Percentiles rank a stretch among this genome's conserved stretches.
These are phyloP conservation scores for Bergia sp. DNA, from an alignment of 92 coral and sea anemone species.

Conservation along the genomic window DNA sequence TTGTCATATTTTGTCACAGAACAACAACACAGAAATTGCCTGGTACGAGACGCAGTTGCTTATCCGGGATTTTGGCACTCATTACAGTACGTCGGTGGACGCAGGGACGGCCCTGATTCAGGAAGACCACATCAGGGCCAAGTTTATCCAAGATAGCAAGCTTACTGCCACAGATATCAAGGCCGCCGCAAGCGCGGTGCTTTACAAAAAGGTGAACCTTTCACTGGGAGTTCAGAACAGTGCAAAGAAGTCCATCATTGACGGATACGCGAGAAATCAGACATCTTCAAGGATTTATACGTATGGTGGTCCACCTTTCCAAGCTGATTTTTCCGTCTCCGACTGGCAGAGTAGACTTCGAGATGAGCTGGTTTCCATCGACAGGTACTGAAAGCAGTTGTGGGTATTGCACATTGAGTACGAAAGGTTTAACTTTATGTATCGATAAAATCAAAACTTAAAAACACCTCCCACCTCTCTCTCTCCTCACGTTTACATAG, in stretches of 20 bases:
- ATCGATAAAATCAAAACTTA: too few species aligned
- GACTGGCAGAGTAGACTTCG: constrained; percentile 75
- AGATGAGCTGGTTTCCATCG: constrained; percentile 76
- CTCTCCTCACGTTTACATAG: too few species aligned
- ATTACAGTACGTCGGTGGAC: constrained; percentile 80
- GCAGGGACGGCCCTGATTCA: constrained; percentile 83
- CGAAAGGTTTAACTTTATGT: too few species aligned
- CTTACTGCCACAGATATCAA: constrained; percentile 62
- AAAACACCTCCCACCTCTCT: too few species aligned
- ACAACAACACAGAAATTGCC: constrained; percentile 81
- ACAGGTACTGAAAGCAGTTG: constrained; percentile 41
- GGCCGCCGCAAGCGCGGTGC: constrained; percentile 83
- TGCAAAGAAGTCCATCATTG: constrained; percentile 53
- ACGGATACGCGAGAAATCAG: constrained; percentile 63
- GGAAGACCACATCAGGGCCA: constrained; percentile 66
- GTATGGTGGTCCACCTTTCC: constrained; percentile 81
- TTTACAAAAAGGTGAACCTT: constrained; percentile 58
- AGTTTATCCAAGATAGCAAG: constrained; percentile 50
- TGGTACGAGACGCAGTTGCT: constrained; percentile 78
- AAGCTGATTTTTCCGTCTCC: constrained; percentile 69
- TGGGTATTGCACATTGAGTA: not conserved
- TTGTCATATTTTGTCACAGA: constrained; percentile 20
- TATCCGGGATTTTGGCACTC: constrained; percentile 86
- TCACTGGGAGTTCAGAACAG: constrained; percentile 42
- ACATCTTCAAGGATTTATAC: constrained; percentile 77